Evolutionary conservation across 1,140 invertebrate species (phyloP), one percentile per base, ranked within the genome.

Genomic region (Nixonia krombeini): DNA sequence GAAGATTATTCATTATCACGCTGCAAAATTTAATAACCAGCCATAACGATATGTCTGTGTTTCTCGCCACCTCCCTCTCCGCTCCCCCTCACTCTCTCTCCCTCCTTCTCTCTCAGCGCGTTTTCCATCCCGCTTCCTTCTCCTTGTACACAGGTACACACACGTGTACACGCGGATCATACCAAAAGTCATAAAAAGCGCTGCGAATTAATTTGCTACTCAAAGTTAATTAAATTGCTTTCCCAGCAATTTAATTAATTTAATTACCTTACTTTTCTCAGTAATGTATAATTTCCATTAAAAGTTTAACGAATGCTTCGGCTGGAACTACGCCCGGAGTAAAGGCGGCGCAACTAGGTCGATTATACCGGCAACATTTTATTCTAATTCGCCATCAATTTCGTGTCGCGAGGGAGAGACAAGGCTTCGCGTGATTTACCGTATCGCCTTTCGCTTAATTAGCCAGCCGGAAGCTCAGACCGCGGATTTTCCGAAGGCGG

Each of bases 191-290:
- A 69, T 69, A 69, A 69, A 69, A 69, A 69, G 66, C 58, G 42
- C 49, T 49, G 55, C 66, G 58, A 69, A 69, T 69, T 69, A 63
- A 69, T 69, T 69, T 62, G 58, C 66, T 49, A 69, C 58, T 69
- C 66, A 69, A 69, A 69, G 58, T 63, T 62, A 63, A 69, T 69
- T 69, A 69, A 69, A 69, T 69, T 69, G 58, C 66, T 58, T 69
- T 69, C 45, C 44, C 58, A 53, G 44, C 66, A 49, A 53, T 35
- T 35, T 35, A 13, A 35, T 35, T 35, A 13, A 13, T 35, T 35
- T 13, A 35, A 35, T 35, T 35, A 35, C 10, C 53, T 58, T 69
- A 63, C 66, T 69, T 69, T 63, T 63, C 66, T 62, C 58, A 69
- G 63, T 69, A 49, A 69, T 58, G 66, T 69, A 63, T 69, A 69